Evolutionary conservation across 2,113 vertebrate genomes (phyloP), one percentile per base, ranked within the genome.

Genomic region (Phalacrocorax carbo): DNA sequence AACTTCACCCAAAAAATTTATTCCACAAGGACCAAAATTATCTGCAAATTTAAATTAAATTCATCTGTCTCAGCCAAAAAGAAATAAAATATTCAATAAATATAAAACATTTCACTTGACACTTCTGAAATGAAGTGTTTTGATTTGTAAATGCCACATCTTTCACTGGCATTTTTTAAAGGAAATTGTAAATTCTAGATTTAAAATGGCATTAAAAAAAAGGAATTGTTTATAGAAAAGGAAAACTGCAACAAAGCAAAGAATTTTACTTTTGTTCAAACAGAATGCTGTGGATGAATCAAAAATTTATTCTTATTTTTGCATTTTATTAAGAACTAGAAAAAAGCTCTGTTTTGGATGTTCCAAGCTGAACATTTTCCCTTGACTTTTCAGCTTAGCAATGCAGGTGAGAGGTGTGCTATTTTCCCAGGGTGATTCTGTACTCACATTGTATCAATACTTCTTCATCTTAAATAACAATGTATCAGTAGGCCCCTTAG

Each of bases 101-200:
- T 27, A 27, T 17, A 65, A 80, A 93, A 83, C 27, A 51, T 57
- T 88, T 82, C 42, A 76, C 57, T 93, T 85, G 57, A 80, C 55
- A 21, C 54, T 88, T 93, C 36, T 80, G 54, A 86, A 92, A 54
- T 64, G 69, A 93, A 93, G 49, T 95, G 76, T 92, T 93, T 92
- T 88, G 79, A 80, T 94, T 92, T 93, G 79, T 90, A 92, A 86
- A 78, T 95, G 90, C 87, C 92, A 88, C 42, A 83, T 80, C 40
- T 93, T 85, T 88, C 75, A 69, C 52, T 87, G 91, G 82, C 29
- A 10, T 82, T 92, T 96, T 91, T 84, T 38, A 46, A 76, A 68
- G 61, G 52, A 76, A 91, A 71, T 82, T 87, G 36, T 61, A 82
- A 80, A 38, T 88, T 93, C 64, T 80, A 81, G 57, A 61, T 88